phyloP scores from a whole-genome alignment of 2,888 invertebrate species.

The Chrysodeixis includens region DNA sequence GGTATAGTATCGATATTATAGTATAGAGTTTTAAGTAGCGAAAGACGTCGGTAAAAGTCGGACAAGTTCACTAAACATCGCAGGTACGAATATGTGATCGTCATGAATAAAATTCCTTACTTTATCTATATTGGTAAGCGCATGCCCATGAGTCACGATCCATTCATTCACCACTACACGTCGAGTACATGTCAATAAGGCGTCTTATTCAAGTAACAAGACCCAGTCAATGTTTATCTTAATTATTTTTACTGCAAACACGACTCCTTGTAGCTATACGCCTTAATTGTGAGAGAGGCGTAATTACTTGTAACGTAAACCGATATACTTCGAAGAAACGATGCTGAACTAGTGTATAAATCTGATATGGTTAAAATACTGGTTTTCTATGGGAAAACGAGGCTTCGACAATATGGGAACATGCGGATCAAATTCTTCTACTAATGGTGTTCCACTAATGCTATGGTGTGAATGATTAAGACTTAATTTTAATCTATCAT shows the following conservation, averaged over 20 bases:
- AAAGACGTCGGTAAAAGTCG: neutral
- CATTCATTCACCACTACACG: conserved; percentile 51
- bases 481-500: neutral
- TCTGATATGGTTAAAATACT: conserved; percentile 47
- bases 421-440: conserved; percentile 16
- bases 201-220: conserved; percentile 60
- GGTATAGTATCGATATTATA: conserved; percentile 5
- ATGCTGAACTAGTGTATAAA: conserved; percentile 38
- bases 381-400: conserved; percentile 47
- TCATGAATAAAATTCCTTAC: conserved; percentile 33
- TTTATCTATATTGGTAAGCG: conserved; percentile 40
- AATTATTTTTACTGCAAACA: conserved; percentile 59
- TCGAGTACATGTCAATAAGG: conserved; percentile 46
- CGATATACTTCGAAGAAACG: conserved; percentile 53
- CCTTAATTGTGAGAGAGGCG: conserved; percentile 49
- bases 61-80: conserved; percentile 7
- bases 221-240: conserved; percentile 59
- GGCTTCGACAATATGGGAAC: conserved; percentile 17
- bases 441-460: conserved; percentile 10
- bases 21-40: too few species aligned
- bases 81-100: conserved; percentile 5
- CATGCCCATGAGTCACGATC: conserved; percentile 23
- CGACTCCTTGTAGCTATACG: conserved; percentile 49
- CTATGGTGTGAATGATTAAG: neutral
- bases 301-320: conserved; percentile 45